Evolutionary conservation across 2,113 vertebrate genomes (phyloP), one percentile per base, ranked within the genome.

Genomic region (Oriolus oriolus): DNA sequence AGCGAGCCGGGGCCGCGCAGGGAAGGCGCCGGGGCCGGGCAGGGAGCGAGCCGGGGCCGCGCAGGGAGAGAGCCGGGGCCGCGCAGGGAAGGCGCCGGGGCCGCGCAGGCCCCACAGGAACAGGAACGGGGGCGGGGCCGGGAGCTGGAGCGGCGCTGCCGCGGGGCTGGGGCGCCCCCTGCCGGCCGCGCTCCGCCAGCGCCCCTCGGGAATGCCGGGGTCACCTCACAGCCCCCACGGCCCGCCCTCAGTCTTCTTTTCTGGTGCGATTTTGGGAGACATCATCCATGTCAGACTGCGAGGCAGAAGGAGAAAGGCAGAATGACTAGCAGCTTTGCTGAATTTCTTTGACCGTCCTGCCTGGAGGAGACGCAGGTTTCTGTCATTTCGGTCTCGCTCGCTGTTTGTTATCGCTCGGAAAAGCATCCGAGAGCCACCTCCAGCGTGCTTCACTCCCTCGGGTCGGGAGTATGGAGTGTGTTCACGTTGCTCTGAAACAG

Each of bases 391-490:
- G 1, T 37, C 45, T 60, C 64, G 4, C 16, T 13, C 2, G 0
- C 63, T 37, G 68, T 50, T 52, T 54, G 30, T 28, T 49, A 26
- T 3, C 3, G 1, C 42, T 66, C 60, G 50, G 70, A 33, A 60
- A 54, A 41, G 24, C 23, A 12, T 2, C 47, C 19, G 5, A 5
- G 8, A 41, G 47, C 42, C 33, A 17, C 5, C 33, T 83, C 37
- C 27, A 9, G 30, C 7, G 14, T 14, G 28, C 47, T 84, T 61
- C 11, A 6, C 31, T 45, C 47, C 18, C 42, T 54, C 18, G 18
- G 31, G 7, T 52, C 2, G 1, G 13, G 14, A 42, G 11, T 14
- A 9, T 3, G 45, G 56, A 13, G 5, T 21, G 2, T 20, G 28
- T 35, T 31, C 78, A 17, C 8, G 4, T 64, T 44, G 21, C 21